Evolutionary conservation across 2,113 vertebrate species (phyloP), one percentile per base, ranked within the genome.

Genomic region (Prinia subflava): DNA sequence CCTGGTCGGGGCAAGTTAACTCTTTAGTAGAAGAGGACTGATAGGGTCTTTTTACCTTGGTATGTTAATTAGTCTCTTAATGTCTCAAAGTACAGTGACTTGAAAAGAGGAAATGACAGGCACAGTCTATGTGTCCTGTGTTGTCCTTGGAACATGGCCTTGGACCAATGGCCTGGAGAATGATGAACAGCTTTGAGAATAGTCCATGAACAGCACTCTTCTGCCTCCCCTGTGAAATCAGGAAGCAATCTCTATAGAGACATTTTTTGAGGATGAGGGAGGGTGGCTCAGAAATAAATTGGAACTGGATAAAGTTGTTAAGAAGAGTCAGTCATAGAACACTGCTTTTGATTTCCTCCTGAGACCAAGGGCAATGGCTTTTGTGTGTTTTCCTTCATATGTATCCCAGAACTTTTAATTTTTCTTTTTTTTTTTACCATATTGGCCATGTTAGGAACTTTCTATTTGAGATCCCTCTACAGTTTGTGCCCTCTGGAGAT

Each of bases 1-100:
- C 25, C 67, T 47, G 28, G 49, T 76, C 31, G 4, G 6, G 56
- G 27, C 27, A 93, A 94, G 60, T 95, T 97, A 97, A 96, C 95
- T 80, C 94, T 93, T 96, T 69, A 71, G 56, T 16, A 71, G 52
- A 77, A 84, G 28, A 65, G n/a, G 41, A 56, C 22, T 18, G 27
- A 62, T 22, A 53, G 9, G 42, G 14, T 79, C 41, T 69, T 87
- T 89, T 91, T 74, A 83, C n/a, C 53, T 65, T 88, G 41, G 68
- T 83, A 81, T 47, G 35, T 84, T 84, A 89, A 90, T 87, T 83
- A 87, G 46, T 44, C 17, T 88, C 73, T 68, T 88, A 83, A 50
- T 70, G 44, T 23, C 49, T 73, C 3, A 1, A 77, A 82, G 70
- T 65, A 67, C 1, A 11, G 33, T 41, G 63, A 91, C 76, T 85